Evolutionary conservation across 2,888 invertebrate species (phyloP).

Genomic region (Ormyrus pomaceus): DNA sequence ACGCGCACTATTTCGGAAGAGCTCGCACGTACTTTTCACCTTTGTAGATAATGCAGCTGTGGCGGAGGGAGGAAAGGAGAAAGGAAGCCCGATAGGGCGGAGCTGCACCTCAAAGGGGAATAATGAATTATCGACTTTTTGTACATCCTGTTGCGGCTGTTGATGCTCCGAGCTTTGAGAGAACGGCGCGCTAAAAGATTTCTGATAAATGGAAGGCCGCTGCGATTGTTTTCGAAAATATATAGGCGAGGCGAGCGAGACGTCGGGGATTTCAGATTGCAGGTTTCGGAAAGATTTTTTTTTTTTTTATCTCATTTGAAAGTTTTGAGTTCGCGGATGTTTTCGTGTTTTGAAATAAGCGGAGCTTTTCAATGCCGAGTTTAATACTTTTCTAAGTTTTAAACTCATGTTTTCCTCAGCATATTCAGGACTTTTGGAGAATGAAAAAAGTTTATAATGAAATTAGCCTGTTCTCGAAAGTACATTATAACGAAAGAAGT

Average conservation of each 20-base stretch:
- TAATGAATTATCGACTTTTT: constrained; percentile 45
- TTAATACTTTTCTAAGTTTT: background rate
- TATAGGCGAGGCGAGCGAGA: too few relatives aligned
- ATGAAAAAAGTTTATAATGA: constrained; percentile 42
- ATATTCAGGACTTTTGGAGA: constrained; percentile 14
- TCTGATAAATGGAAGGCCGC: too few relatives aligned
- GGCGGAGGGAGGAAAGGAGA: background rate
- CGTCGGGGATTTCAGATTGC: too few relatives aligned
- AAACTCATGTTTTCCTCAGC: background rate
- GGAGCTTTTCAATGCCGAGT: too few relatives aligned
- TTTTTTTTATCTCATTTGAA: too few relatives aligned
- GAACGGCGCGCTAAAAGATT: too few relatives aligned
- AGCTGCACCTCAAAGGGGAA: constrained; percentile 4
- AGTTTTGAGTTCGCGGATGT: too few relatives aligned
- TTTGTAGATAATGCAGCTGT: background rate
- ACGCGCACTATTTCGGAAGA: too few relatives aligned
- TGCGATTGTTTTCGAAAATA: too few relatives aligned
- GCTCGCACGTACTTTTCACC: too few relatives aligned
- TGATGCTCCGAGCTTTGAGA: background rate
- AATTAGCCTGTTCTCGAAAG: constrained; percentile 26
- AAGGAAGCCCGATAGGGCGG: background rate
- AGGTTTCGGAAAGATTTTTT: too few relatives aligned
- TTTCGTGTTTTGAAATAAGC: too few relatives aligned
- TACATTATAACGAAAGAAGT: background rate
- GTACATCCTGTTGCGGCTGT: background rate